A percentile compares a stretch with the other conserved stretches of the same genome.
These are phyloP conservation scores for Heptranchias perlo DNA, from an alignment of 2,113 vertebrate genomes.

Conservation along the genomic window DNA sequence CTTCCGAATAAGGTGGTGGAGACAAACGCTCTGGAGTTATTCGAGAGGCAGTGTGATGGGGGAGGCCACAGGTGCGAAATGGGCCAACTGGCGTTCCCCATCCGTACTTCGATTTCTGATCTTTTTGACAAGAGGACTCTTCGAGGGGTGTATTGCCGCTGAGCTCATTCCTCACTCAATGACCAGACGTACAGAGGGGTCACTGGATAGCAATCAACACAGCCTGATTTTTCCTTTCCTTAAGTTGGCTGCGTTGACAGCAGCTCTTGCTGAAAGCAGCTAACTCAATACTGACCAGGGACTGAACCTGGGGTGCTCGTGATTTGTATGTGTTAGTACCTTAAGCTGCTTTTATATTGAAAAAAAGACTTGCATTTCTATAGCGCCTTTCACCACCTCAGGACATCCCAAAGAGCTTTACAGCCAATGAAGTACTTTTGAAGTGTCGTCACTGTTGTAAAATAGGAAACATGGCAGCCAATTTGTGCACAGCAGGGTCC, in stretches of 20 bases:
- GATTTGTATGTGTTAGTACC: background rate
- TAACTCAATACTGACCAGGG: background rate
- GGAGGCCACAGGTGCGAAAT: background rate
- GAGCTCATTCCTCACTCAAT: background rate
- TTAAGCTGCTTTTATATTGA: background rate
- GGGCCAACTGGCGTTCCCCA: background rate
- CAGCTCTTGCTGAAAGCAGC: background rate
- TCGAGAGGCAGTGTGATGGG: background rate
- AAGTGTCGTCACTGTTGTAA: too few species aligned
- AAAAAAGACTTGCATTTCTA: background rate
- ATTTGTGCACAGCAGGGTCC: too few species aligned
- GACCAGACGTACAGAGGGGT: background rate
- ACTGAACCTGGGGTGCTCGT: background rate
- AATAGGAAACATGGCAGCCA: too few species aligned
- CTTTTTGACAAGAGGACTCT: background rate
- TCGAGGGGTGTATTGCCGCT: too few species aligned
- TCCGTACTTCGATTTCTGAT: background rate
- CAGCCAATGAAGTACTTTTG: too few species aligned
- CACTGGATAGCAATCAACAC: background rate
- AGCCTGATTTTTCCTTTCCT: background rate
- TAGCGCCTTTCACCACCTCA: background rate
- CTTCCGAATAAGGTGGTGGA: background rate
- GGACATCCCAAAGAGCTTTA: background rate
- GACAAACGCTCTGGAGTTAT: background rate
- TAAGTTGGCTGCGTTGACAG: background rate